These are phyloP conservation scores for Montipora foliosa DNA, from an alignment of 64 coral and sea anemone genomes.

Conservation along the genomic window DNA sequence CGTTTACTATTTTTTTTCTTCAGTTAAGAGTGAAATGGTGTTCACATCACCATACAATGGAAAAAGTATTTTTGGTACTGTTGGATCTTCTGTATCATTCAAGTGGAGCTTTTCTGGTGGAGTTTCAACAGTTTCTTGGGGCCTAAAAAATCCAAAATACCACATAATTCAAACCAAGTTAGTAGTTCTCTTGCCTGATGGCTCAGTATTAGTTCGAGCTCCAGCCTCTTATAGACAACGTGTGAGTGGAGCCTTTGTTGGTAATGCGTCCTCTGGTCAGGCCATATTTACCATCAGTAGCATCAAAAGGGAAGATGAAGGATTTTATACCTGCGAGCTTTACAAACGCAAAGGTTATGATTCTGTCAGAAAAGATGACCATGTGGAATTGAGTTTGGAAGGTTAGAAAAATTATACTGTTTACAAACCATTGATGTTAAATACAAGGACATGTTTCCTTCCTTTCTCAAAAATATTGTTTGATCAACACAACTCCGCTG, in stretches of 20 bases:
- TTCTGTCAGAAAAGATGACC: too few species aligned
- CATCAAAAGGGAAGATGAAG: background rate
- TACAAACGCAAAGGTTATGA: accelerated
- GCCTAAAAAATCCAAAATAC: background rate
- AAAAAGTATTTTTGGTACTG: background rate
- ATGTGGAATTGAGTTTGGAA: too few species aligned
- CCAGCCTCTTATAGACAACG: background rate
- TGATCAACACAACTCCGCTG: too few species aligned
- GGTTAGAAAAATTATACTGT: too few species aligned
- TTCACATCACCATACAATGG: background rate
- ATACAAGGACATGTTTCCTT: too few species aligned
- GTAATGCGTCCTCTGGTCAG: background rate
- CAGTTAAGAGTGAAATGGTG: background rate
- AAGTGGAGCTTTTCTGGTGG: background rate
- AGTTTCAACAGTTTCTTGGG: background rate
- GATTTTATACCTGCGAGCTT: background rate
- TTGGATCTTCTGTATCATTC: background rate
- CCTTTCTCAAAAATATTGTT: too few species aligned
- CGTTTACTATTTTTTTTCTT: too few species aligned
- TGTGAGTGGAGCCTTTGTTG: background rate
- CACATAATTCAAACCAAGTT: background rate
- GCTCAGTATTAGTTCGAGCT: background rate
- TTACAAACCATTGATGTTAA: too few species aligned
- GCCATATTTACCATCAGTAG: background rate
- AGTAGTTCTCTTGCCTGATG: accelerated